A percentile compares a stretch with the other conserved stretches of the same genome.
Conservation (phyloP, 2,797 vertebrate species). For the Melanotaenia parkinsoni region DNA sequence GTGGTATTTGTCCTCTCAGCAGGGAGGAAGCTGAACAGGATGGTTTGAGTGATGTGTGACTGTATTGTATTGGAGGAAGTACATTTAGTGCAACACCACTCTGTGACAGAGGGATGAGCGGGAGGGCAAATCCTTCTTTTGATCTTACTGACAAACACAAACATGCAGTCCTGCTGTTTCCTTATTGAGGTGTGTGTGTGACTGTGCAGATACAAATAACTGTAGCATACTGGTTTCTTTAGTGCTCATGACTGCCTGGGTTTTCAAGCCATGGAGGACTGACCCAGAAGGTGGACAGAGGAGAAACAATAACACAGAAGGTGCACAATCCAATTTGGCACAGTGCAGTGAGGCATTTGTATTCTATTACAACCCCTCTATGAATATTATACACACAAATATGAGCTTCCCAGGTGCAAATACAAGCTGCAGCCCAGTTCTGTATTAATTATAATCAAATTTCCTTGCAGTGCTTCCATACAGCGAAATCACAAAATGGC, state of each 20-base stretch:
- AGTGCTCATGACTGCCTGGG: conserved; percentile 28
- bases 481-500: not conserved
- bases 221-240: conserved; percentile 25
- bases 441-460: not conserved
- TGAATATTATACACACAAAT: conserved; percentile 9
- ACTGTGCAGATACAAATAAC: conserved; percentile 48
- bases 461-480: not conserved
- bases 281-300: conserved; percentile 51
- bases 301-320: conserved; percentile 46
- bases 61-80: conserved; percentile 53
- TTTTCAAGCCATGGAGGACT: conserved; percentile 34
- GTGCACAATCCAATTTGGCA: conserved; percentile 48
- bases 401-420: not conserved
- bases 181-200: conserved; percentile 42
- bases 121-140: conserved; percentile 62
- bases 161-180: conserved; percentile 54
- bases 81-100: conserved; percentile 71
- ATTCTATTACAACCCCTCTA: conserved; percentile 22
- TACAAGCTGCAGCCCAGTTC: not conserved
- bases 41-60: conserved; percentile 72
- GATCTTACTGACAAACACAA: conserved; percentile 45
- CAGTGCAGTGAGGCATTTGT: conserved; percentile 25
- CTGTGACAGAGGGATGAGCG: conserved; percentile 69
- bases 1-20: conserved; percentile 67
- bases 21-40: conserved; percentile 48